Evolutionary conservation across 2,888 invertebrate species (phyloP), one percentile per base, ranked within the genome.

Genomic region (Apamea epomidion): DNA sequence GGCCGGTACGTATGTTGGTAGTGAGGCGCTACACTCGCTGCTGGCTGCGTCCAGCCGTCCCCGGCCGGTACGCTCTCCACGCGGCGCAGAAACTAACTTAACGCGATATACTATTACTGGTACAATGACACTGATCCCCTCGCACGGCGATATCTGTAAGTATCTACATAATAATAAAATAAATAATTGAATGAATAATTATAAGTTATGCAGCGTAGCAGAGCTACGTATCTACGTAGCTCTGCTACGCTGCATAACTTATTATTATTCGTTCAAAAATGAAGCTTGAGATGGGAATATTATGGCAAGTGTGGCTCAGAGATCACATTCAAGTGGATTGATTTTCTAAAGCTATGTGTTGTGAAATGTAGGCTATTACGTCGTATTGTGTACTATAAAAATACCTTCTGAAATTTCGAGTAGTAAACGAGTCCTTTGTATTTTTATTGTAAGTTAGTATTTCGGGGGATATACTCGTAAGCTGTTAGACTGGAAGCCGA

Each of bases 31-130:
- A 21, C 32, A 25, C 37, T 58, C 37, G 74, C 60, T 21, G 29
- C 21, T 58, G 58, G 42, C 58, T 73, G 37, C 74, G 37, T 37
- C 10, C 48, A 48, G 18, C 51, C 48, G 51, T n/a, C n/a, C 10
- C 48, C 74, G 37, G 8, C 10, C 25, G 37, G 69, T 6, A 2
- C n/a, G 70, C 51, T 14, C 37, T 32, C 14, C 37, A n/a, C 18
- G 8, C 54, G 71, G 10, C 48, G 48, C 68, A 42, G 62, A 37
- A 74, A 74, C 81, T 48, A 64, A 64, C 69, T 58, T 25, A 64
- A 58, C 62, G 69, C 45, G 69, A 69, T 64, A 48, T 25, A 69
- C 42, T 80, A 42, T 68, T 51, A 51, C 51, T 42, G 68, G 48
- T 14, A 72, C 54, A 68, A 54, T 48, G 60, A 32, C 32, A 69